phyloP scores from a whole-genome alignment of 2,888 invertebrate species.

The Apodemia hepburni region DNA sequence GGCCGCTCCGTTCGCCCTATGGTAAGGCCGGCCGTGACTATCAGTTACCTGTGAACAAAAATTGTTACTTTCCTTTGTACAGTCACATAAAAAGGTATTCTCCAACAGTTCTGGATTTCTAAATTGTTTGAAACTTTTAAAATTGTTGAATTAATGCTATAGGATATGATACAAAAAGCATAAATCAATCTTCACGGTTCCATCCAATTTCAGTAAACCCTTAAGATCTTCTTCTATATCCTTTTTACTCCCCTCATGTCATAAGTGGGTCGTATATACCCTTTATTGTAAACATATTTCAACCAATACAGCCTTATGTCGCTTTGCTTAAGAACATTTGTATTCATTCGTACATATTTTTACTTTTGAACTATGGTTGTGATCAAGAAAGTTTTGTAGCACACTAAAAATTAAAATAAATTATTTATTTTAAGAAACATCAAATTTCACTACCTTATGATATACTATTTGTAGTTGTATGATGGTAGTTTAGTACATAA shows the following conservation, averaged over 20 bases:
- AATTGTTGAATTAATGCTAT: background rate
- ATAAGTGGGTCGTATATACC: constrained; percentile 53
- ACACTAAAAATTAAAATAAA: background rate
- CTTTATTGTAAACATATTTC: constrained; percentile 72
- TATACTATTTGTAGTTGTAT: too few species aligned
- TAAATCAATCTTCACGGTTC: constrained; percentile 26
- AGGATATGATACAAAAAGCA: background rate
- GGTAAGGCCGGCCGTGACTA: too few species aligned
- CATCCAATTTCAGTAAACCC: constrained; percentile 37
- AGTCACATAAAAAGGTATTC: too few species aligned
- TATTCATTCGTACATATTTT: constrained; percentile 52
- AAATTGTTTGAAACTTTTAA: too few species aligned
- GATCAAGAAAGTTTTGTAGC: constrained; percentile 14
- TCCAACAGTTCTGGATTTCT: too few species aligned
- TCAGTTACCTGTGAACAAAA: too few species aligned
- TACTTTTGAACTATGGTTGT: constrained; percentile 27
- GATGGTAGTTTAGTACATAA: too few species aligned
- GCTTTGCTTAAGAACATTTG: constrained; percentile 50
- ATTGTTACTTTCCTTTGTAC: too few species aligned
- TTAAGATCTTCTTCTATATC: constrained; percentile 29
- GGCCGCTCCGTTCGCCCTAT: too few species aligned
- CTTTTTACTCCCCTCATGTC: constrained; percentile 47
- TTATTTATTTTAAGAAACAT: too few species aligned
- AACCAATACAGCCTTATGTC: constrained; percentile 48
- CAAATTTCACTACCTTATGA: too few species aligned